Conservation (phyloP, 2,113 vertebrate species). For the Oxyura jamaicensis region DNA sequence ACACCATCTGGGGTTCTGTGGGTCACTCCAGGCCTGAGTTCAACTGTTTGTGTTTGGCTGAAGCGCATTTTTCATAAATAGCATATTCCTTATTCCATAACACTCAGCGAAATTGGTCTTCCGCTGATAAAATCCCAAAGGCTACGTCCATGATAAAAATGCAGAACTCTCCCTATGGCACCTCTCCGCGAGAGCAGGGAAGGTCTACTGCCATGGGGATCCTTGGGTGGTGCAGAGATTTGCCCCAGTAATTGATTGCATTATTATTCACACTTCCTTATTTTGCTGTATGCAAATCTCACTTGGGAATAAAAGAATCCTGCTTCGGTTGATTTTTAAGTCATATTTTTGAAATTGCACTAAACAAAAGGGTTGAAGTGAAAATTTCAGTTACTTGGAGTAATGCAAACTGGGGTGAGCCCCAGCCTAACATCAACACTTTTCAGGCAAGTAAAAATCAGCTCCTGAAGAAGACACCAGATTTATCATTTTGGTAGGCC, state of each 20-base stretch:
- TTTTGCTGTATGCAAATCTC: not conserved
- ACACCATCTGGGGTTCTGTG: rapidly evolving
- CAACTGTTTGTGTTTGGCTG: not conserved
- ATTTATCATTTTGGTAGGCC: not conserved
- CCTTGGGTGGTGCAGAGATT: not conserved
- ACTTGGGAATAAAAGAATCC: not conserved
- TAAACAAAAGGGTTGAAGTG: not conserved
- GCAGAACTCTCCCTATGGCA: not conserved
- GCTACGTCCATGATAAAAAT: not conserved
- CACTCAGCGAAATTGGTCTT: not conserved
- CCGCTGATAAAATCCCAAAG: not conserved
- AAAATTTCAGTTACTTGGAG: not conserved
- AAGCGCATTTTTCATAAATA: not conserved
- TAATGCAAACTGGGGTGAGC: not conserved
- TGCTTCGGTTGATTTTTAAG: not conserved
- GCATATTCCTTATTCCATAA: not conserved
- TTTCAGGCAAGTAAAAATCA: not conserved
- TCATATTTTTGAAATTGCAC: not conserved
- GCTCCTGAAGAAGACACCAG: not conserved
- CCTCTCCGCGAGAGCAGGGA: not conserved
- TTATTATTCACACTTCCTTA: not conserved
- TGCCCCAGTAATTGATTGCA: not conserved
- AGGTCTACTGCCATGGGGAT: not conserved
- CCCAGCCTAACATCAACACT: no score
- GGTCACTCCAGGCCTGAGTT: not conserved